A percentile compares a stretch with the other conserved stretches of the same genome.
Conservation (phyloP, 2,113 vertebrate species). For the Alces alces region DNA sequence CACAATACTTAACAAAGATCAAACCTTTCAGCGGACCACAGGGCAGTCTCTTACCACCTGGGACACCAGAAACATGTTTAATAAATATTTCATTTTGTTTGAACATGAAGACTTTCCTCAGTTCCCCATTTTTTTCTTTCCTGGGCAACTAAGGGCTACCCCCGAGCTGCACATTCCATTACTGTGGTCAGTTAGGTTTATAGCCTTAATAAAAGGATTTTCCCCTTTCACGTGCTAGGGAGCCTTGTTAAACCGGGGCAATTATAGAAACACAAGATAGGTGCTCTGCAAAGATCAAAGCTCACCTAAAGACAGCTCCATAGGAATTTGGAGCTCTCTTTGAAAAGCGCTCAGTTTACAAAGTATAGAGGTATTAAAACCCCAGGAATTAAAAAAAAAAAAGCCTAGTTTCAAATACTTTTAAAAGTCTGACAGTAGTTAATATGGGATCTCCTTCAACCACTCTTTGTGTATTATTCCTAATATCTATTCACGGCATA, state of each 20-base stretch:
- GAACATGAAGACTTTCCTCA: slow-evolving; percentile 60
- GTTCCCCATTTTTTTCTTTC: slow-evolving; percentile 27
- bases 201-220: slow-evolving; percentile 78
- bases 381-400: slow-evolving; percentile 58
- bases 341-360: slow-evolving; percentile 77
- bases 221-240: slow-evolving; percentile 72
- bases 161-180: slow-evolving; percentile 68
- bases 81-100: slow-evolving; percentile 84
- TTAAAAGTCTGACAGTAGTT: slow-evolving; percentile 65
- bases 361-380: slow-evolving; percentile 75
- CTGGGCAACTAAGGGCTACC: slow-evolving; percentile 51
- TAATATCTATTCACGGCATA: slow-evolving; percentile 58
- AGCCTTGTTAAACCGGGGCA: slow-evolving; percentile 80
- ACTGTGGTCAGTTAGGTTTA: slow-evolving; percentile 79
- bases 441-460: slow-evolving; percentile 56
- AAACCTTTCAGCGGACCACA: slow-evolving; percentile 83
- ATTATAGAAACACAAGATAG: slow-evolving; percentile 81
- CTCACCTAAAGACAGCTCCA: slow-evolving; percentile 70
- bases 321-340: slow-evolving; percentile 75
- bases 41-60: slow-evolving; percentile 80
- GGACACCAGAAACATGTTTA: slow-evolving; percentile 78
- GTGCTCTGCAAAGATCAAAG: slow-evolving; percentile 83
- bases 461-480: slow-evolving; percentile 65
- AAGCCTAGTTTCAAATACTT: slow-evolving; percentile 61
- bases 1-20: slow-evolving; percentile 84